A percentile compares a stretch with the other conserved stretches of the same genome.
Evolutionary conservation across 2,888 invertebrate genomes (phyloP).

Genomic region (Limnephilus auricula): DNA sequence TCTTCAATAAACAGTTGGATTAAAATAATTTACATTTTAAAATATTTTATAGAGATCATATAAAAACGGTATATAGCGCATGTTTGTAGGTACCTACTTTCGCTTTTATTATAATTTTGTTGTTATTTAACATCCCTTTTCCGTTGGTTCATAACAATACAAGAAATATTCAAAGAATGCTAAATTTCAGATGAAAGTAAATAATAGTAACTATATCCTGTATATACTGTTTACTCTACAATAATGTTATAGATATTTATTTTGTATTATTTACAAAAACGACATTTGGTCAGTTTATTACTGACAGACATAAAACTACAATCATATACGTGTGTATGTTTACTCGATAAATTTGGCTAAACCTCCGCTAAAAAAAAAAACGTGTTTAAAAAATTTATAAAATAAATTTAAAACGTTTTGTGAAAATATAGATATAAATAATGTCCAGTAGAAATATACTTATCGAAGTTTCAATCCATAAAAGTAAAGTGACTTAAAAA

Average conservation of each 20-base stretch:
- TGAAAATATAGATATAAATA: background rate
- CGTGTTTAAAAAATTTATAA: no score
- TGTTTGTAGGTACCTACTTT: background rate
- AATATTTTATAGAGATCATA: background rate
- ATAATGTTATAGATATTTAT: no score
- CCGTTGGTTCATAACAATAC: background rate
- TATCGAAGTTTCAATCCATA: background rate
- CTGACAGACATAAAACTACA: no score
- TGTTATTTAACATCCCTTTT: background rate
- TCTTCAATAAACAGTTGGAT: no score
- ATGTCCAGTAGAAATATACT: background rate
- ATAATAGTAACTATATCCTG: background rate
- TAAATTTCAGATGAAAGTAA: background rate
- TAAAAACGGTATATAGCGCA: background rate
- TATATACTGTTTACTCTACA: no score
- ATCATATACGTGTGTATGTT: no score
- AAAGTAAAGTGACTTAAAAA: no score
- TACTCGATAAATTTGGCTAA: no score
- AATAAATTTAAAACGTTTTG: no score
- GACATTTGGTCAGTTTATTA: background rate
- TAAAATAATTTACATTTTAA: background rate
- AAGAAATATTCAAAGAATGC: background rate
- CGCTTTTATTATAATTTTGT: background rate
- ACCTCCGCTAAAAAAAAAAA: no score
- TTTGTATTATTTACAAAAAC: no score